A percentile compares a stretch with the other conserved stretches of the same genome.
These are phyloP conservation scores for Anagyrus pseudococci DNA, from an alignment of 2,888 invertebrate genomes.

Conservation along the genomic window DNA sequence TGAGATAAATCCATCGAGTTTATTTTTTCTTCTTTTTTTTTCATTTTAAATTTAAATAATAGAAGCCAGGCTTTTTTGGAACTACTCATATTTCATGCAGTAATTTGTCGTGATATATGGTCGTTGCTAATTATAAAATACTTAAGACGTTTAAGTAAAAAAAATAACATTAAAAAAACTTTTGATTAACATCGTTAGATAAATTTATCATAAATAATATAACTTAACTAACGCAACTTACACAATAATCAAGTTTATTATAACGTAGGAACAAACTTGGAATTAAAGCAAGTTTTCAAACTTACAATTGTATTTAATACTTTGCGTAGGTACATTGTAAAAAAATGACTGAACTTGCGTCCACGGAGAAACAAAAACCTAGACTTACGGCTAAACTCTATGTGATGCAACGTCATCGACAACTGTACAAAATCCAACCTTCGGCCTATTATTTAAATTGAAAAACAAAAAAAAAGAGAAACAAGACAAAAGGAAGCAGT, in stretches of 20 bases:
- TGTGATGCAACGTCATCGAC: no score
- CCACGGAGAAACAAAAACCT: no score
- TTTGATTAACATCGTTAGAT: no score
- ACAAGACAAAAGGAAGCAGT: slow-evolving; percentile 3
- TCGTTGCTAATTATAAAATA: no score
- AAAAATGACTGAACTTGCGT: not conserved
- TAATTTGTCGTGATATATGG: not conserved
- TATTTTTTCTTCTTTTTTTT: slow-evolving; percentile 23
- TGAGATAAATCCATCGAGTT: slow-evolving; percentile 31
- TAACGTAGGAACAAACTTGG: not conserved
- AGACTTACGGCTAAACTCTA: no score
- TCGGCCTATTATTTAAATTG: slow-evolving; percentile 3
- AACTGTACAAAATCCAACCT: not conserved
- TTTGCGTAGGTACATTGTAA: slow-evolving; percentile 9
- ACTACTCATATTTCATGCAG: not conserved
- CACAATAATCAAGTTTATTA: not conserved
- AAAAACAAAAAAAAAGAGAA: no score
- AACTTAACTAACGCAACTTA: no score
- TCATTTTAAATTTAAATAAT: no score
- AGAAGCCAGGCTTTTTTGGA: not conserved
- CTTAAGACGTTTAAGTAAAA: no score
- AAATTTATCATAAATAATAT: no score
- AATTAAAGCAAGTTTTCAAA: slow-evolving; percentile 2
- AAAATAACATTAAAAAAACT: no score
- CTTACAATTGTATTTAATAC: slow-evolving; percentile 16